phyloP scores from a whole-genome alignment of 1,140 invertebrate genomes.

The fruit fly (Drosophila melanogaster) region DNA sequence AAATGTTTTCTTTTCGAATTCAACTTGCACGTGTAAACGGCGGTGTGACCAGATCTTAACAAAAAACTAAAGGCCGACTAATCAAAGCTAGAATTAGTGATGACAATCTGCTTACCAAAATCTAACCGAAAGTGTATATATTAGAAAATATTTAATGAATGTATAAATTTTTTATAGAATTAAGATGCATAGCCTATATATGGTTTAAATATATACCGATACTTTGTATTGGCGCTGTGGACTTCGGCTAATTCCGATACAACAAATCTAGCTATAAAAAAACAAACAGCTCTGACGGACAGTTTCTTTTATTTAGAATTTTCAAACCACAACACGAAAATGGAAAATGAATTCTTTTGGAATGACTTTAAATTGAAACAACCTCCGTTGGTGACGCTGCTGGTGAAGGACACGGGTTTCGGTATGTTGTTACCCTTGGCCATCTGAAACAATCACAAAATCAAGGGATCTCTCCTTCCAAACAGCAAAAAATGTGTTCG shows the following conservation, averaged over 20 bases:
- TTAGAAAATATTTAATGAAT: neutral
- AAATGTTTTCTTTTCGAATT: conserved; percentile 9
- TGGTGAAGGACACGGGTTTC: conserved; percentile 50
- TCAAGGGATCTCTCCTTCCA: neutral
- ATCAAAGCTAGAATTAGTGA: neutral
- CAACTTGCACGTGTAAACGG: conserved; percentile 24
- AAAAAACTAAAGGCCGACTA: neutral
- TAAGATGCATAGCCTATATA: no score
- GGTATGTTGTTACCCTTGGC: conserved; percentile 23
- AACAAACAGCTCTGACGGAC: neutral
- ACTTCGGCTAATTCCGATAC: no score
- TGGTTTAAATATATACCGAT: no score
- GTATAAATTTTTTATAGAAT: neutral
- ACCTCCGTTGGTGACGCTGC: conserved; percentile 71
- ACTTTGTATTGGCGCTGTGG: no score
- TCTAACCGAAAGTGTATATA: neutral
- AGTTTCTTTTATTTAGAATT: conserved; percentile 19
- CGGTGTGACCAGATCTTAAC: conserved; percentile 1
- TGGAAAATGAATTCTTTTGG: conserved; percentile 54
- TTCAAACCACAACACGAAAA: conserved; percentile 9
- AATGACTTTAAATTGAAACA: conserved; percentile 81
- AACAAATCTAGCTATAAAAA: neutral
- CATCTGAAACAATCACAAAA: fast-evolving
- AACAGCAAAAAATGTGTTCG: conserved; percentile 63
- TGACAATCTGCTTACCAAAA: neutral